Conservation (phyloP, 2,888 invertebrate species). For the Agrotis segetum region DNA sequence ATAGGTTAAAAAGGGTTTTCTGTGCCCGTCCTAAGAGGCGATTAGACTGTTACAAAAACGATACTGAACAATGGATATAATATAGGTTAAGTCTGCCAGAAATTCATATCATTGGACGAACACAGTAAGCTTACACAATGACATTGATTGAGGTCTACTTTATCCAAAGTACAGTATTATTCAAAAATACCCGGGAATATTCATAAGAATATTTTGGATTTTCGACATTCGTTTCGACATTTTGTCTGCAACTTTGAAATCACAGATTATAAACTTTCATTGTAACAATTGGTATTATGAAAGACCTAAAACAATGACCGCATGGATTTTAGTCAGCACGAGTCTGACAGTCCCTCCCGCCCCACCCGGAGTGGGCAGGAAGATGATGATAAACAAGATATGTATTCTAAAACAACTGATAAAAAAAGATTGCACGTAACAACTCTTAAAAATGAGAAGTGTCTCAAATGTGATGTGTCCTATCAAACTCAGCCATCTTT, state of each 20-base stretch:
- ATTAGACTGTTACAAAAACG: slow-evolving; percentile 9
- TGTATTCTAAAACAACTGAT: background rate
- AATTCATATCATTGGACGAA: background rate
- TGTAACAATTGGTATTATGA: slow-evolving; percentile 7
- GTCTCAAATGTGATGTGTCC: slow-evolving; percentile 3
- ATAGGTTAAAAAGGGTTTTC: too few species aligned
- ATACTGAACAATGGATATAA: slow-evolving; percentile 14
- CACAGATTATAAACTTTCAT: slow-evolving; percentile 2
- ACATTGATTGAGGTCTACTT: slow-evolving; percentile 23
- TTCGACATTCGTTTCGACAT: background rate
- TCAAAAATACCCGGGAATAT: background rate
- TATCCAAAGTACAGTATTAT: background rate
- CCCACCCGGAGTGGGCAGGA: too few species aligned
- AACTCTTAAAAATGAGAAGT: background rate
- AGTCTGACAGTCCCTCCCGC: too few species aligned
- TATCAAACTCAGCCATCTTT: slow-evolving; percentile 34
- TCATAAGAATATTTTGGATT: too few species aligned
- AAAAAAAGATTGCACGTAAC: background rate
- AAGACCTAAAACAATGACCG: slow-evolving; percentile 19
- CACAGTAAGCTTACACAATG: background rate
- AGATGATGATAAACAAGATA: background rate
- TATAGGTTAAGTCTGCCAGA: slow-evolving; percentile 14
- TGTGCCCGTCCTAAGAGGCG: background rate
- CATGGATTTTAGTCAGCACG: too few species aligned
- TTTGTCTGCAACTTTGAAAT: slow-evolving; percentile 6